A percentile compares a stretch with the other conserved stretches of the same genome.
These are phyloP conservation scores for Elysia chlorotica DNA, from an alignment of 1,140 invertebrate species.

Conservation along the genomic window DNA sequence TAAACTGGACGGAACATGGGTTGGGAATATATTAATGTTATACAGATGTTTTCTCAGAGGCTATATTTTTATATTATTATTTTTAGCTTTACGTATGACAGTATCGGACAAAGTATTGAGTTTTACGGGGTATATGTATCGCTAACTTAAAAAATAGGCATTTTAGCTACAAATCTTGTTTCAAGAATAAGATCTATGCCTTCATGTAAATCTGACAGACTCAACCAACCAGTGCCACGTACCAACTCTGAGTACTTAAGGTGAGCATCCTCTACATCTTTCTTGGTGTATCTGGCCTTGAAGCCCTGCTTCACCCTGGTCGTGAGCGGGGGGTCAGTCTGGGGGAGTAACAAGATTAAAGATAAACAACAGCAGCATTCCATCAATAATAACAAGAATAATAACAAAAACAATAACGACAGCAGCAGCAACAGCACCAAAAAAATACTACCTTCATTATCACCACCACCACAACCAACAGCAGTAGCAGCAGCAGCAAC, in stretches of 20 bases:
- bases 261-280: conserved; percentile 52
- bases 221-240: conserved; percentile 2
- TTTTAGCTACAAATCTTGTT: neutral
- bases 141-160: neutral
- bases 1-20: conserved; percentile 48
- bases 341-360: too few species aligned
- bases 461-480: too few species aligned
- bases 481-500: too few species aligned
- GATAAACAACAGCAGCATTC: too few species aligned
- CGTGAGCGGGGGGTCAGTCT: conserved; percentile 32
- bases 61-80: too few species aligned
- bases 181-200: neutral
- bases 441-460: too few species aligned
- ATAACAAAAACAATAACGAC: too few species aligned
- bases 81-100: neutral
- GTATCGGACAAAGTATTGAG: neutral
- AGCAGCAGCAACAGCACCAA: too few species aligned
- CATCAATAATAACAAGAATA: too few species aligned
- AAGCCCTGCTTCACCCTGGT: conserved; percentile 35
- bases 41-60: too few species aligned
- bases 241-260: conserved; percentile 53
- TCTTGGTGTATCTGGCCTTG: conserved; percentile 45
- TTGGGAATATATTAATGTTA: too few species aligned
- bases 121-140: neutral
- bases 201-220: neutral